A percentile compares a stretch with the other conserved stretches of the same genome.
These are phyloP conservation scores for Sminthurides aquaticus DNA, from an alignment of 2,888 invertebrate species.

Conservation along the genomic window DNA sequence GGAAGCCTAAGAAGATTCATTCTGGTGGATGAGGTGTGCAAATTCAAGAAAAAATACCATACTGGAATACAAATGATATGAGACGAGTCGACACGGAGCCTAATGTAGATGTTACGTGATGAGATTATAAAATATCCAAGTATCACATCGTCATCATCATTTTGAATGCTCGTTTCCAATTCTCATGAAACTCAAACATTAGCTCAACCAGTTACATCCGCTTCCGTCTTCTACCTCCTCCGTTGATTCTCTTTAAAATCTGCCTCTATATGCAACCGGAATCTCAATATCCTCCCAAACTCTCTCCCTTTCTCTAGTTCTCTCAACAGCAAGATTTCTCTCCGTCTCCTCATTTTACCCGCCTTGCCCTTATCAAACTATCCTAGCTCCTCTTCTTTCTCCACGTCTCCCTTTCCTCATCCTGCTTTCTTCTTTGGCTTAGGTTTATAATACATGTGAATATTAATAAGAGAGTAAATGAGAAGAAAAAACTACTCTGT, in stretches of 20 bases:
- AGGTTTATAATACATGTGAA: not conserved
- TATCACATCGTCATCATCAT: constrained; percentile 22
- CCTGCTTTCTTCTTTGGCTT: not conserved
- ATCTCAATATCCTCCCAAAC: not conserved
- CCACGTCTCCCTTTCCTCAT: not conserved
- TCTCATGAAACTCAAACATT: constrained; percentile 25
- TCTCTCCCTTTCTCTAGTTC: not conserved
- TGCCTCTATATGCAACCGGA: not conserved
- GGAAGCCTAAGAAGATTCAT: not conserved
- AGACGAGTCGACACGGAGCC: constrained; percentile 14
- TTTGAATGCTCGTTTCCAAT: constrained; percentile 22
- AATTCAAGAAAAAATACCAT: constrained; percentile 34
- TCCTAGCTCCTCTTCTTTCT: not conserved
- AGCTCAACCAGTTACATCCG: constrained; percentile 18
- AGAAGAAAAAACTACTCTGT: not conserved
- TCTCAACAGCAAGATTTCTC: too few species aligned
- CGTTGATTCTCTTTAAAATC: not conserved
- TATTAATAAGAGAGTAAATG: not conserved
- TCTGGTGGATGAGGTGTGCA: constrained; percentile 23
- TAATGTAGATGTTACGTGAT: constrained; percentile 24
- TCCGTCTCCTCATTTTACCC: too few species aligned
- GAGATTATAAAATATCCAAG: constrained; percentile 20
- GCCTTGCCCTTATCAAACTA: too few species aligned
- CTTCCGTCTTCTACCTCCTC: not conserved
- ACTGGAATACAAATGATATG: constrained; percentile 37